phyloP scores from a whole-genome alignment of 2,797 vertebrate species.

The Oryzias dopingdopingensis region DNA sequence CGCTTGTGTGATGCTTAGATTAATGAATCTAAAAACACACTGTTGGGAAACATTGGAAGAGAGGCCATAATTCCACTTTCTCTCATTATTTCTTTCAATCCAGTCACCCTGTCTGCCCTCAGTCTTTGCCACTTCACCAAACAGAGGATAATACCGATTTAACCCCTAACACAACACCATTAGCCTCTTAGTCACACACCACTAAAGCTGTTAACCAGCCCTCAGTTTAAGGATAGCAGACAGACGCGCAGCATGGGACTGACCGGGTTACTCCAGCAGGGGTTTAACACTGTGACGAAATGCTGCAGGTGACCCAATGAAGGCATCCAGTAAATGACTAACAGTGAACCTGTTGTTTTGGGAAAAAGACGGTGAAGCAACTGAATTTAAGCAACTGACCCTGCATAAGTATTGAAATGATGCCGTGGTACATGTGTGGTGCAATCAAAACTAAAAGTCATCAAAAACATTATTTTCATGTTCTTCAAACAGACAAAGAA shows the following conservation, averaged over 20 bases:
- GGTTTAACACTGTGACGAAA: conserved; percentile 41
- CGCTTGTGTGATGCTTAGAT: conserved; percentile 25
- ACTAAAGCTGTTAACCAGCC: conserved; percentile 35
- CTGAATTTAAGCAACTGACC: no score
- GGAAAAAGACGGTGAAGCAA: no score
- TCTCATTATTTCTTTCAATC: conserved; percentile 19
- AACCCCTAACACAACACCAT: conserved; percentile 42
- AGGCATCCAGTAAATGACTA: neutral
- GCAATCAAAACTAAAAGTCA: no score
- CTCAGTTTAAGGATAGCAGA: conserved; percentile 11
- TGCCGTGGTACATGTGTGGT: no score
- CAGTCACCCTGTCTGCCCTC: conserved; percentile 34
- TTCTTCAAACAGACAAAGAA: no score
- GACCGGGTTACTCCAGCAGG: conserved; percentile 38
- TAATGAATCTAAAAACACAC: conserved; percentile 31
- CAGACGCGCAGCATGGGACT: conserved; percentile 15
- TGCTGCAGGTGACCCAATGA: conserved; percentile 34
- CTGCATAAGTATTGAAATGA: no score
- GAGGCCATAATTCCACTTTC: conserved; percentile 10
- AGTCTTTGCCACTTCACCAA: conserved; percentile 27
- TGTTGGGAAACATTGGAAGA: neutral
- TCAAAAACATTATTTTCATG: no score
- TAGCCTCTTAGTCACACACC: conserved; percentile 57
- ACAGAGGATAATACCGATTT: conserved; percentile 53
- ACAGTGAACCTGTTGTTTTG: no score